These are phyloP conservation scores for Spodoptera frugiperda DNA, from an alignment of 1,140 invertebrate genomes.

Conservation along the genomic window DNA sequence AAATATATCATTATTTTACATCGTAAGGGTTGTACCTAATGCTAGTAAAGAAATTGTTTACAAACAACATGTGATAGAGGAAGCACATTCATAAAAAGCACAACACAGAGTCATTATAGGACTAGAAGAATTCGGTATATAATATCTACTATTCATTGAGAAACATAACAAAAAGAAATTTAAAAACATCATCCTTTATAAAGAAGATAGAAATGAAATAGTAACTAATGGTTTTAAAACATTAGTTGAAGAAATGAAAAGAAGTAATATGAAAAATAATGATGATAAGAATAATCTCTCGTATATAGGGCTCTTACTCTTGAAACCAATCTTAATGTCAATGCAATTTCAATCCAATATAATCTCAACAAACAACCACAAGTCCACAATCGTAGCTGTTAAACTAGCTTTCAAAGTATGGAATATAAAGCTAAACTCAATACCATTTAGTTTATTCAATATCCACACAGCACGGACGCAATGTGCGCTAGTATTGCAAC, in stretches of 20 bases:
- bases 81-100: slow-evolving; percentile 75
- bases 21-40: slow-evolving; percentile 8
- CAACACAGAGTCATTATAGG: slow-evolving; percentile 69
- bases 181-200: neutral
- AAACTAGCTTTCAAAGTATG: no score
- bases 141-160: neutral
- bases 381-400: no score
- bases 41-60: slow-evolving; percentile 39
- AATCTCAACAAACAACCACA: no score
- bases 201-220: neutral
- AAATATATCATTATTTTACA: slow-evolving; percentile 42
- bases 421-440: no score
- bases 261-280: neutral
- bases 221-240: no score
- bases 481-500: no score
- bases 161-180: neutral
- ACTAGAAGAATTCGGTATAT: slow-evolving; percentile 24
- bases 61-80: slow-evolving; percentile 60
- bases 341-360: no score
- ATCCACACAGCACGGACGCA: no score
- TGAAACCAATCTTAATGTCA: no score
- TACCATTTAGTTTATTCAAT: no score
- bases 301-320: no score
- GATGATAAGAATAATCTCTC: neutral
- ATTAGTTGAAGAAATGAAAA: no score